Evolutionary conservation across 1,140 invertebrate species (phyloP).

Genomic region (Scaptodrosophila lebanonensis): DNA sequence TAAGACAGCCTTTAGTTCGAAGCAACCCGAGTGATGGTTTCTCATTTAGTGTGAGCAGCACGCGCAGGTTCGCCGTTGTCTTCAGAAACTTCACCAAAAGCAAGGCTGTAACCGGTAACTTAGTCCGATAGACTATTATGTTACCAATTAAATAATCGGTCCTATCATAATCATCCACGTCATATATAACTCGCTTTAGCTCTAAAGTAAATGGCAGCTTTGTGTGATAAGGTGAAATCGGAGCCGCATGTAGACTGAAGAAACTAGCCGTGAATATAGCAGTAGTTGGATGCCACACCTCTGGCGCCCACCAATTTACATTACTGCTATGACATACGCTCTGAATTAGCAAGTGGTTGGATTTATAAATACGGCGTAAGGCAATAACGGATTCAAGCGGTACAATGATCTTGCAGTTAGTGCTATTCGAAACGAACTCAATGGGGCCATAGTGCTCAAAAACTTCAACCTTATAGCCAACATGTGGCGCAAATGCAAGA

Average conservation of each 20-base stretch:
- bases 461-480: slow-evolving; percentile 3
- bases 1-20: background rate
- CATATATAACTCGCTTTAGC: no score
- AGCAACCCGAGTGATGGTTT: background rate
- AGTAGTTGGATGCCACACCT: background rate
- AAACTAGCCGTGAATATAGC: slow-evolving; percentile 9
- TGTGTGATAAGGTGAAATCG: no score
- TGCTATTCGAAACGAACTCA: background rate
- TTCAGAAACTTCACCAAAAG: slow-evolving; percentile 7
- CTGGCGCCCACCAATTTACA: slow-evolving; percentile 23
- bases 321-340: slow-evolving; percentile 9
- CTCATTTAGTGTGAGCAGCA: slow-evolving; percentile 12
- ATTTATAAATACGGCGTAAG: background rate
- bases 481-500: background rate
- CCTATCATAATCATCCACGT: no score
- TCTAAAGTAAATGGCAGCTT: no score
- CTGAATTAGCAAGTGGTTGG: slow-evolving; percentile 2
- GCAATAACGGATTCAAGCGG: background rate
- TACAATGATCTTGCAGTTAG: background rate
- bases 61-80: background rate
- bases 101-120: background rate
- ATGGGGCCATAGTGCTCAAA: background rate
- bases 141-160: slow-evolving; percentile 1
- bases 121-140: slow-evolving; percentile 6
- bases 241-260: no score